These are phyloP conservation scores for Elgaria multicarinata DNA, from an alignment of 2,113 vertebrate genomes.

Conservation along the genomic window DNA sequence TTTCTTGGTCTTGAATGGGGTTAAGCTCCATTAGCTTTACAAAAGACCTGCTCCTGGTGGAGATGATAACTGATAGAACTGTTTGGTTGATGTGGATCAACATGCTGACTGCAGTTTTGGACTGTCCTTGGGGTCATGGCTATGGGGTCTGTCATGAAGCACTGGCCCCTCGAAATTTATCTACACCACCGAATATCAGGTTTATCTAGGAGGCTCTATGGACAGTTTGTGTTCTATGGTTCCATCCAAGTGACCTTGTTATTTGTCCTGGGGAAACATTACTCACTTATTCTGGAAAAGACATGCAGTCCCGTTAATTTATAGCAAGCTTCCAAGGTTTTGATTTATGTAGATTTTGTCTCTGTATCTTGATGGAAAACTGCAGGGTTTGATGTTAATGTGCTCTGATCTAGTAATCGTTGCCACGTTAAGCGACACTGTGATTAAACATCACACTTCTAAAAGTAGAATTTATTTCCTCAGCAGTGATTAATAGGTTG, in stretches of 20 bases:
- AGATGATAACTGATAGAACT: too few species aligned
- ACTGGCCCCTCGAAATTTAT: too few species aligned
- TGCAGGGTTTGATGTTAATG: not conserved
- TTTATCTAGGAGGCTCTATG: not conserved
- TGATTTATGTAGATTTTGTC: conserved; percentile 26
- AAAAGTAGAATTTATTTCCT: conserved; percentile 42
- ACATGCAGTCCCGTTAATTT: conserved; percentile 24
- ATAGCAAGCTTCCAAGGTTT: conserved; percentile 47
- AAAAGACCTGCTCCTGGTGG: too few species aligned
- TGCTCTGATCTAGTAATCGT: conserved; percentile 12
- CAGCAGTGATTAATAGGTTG: conserved; percentile 42
- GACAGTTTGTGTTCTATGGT: not conserved
- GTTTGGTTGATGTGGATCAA: too few species aligned
- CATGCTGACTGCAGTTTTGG: too few species aligned
- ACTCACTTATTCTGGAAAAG: conserved; percentile 11
- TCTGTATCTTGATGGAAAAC: conserved; percentile 23
- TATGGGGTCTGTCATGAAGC: too few species aligned
- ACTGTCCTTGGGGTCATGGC: too few species aligned
- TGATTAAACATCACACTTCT: conserved; percentile 57
- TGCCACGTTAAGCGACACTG: conserved; percentile 23
- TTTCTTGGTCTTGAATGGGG: too few species aligned
- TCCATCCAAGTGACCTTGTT: not conserved
- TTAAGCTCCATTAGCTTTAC: too few species aligned
- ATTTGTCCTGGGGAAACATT: not conserved
- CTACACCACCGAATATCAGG: not conserved